Conservation (phyloP, 1,140 invertebrate species). For the Drosophila hydei region DNA sequence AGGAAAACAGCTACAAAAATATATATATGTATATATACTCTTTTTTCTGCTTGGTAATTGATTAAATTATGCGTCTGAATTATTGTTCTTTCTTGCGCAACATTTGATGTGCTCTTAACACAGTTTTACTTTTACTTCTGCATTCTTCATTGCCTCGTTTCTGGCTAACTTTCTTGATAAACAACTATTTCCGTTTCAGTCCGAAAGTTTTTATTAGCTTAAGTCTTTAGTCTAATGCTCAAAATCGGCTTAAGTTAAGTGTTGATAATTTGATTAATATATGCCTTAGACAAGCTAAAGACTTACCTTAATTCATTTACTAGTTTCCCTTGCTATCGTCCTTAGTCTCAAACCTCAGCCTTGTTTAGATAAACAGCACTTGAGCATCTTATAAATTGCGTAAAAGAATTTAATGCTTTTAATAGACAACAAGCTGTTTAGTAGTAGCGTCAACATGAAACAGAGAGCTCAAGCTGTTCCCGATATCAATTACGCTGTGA, state of each 20-base stretch:
- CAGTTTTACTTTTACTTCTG: background rate
- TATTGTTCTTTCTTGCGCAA: background rate
- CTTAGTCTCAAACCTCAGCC: background rate
- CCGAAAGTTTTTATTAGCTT: no score
- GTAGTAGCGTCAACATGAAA: background rate
- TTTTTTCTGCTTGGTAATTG: conserved; percentile 35
- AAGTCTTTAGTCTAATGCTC: no score
- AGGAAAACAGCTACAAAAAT: conserved; percentile 1
- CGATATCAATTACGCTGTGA: no score
- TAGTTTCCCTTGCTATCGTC: no score
- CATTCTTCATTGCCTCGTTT: background rate
- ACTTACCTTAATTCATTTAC: no score
- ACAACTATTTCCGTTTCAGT: no score
- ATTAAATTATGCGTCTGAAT: conserved; percentile 41
- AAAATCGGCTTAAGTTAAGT: no score
- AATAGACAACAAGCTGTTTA: background rate
- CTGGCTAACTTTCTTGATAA: no score
- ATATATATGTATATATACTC: background rate
- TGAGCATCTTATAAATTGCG: background rate
- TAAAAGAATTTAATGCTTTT: background rate
- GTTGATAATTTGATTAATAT: no score
- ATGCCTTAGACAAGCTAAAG: no score
- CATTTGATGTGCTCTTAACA: conserved; percentile 4
- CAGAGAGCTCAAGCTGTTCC: no score
- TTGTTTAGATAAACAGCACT: background rate